Evolutionary conservation across 2,797 vertebrate genomes (phyloP), one percentile per base, ranked within the genome.

Genomic region (Setipinna tenuifilis): DNA sequence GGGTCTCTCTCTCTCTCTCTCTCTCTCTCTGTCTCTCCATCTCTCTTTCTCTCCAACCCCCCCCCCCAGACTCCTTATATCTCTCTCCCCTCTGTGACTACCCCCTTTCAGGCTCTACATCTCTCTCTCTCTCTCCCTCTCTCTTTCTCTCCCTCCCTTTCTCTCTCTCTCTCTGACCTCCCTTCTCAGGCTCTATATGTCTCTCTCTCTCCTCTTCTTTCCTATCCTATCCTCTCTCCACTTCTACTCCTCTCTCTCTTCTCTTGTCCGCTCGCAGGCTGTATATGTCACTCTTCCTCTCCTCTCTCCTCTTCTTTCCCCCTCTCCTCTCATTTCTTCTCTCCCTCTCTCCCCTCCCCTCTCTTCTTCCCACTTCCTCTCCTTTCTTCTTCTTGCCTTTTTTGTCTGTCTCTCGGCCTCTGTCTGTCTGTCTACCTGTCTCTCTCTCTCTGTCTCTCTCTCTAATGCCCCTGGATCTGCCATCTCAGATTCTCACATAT

Each of bases 391-490:
- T 31, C 25, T 10, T 62, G n/a, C n/a, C 3, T 62, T 62, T 25
- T 75, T 16, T 35, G 28, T 41, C 25, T 17, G 25, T 71, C 65
- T 71, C 25, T 31, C 28, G 10, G 10, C 46, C 46, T 48, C 46
- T 48, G 4, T 71, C 65, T 71, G 1, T 35, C 65, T 16, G 10
- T 35, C 65, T 71, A 23, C 65, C 83, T 46, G 6, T 61, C 71
- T 23, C 44, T 84, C 82, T 84, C 75, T 83, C 83, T 85, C 75
- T 84, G 83, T 86, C 71, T 41, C 83, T 84, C 86, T 28, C 80
- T 62, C 28, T 87, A 54, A 14, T 54, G 50, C 50, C 50, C 50
- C 50, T 54, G 7, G 7, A 54, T 54, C 25, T 71, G 71, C 71
- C 71, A 41, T 78, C 35, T 35, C 35, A 78, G 71, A 41, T 78